Percentiles rank a stretch among this genome's conserved stretches.
phyloP scores from a whole-genome alignment of 2,113 vertebrate species.

The Hemicordylus capensis region DNA sequence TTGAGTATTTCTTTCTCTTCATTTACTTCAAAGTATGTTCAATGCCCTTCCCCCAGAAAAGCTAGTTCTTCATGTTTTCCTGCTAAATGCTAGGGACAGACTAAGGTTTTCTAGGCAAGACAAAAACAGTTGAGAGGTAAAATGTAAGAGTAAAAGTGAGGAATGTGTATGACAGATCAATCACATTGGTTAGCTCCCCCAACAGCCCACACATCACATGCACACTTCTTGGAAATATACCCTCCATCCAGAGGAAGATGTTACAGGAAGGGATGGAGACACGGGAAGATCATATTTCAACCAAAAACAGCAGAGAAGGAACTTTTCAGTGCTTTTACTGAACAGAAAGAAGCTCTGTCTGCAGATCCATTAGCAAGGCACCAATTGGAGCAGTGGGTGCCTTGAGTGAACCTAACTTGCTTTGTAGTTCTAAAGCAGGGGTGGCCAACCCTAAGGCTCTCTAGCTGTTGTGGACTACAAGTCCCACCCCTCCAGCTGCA shows the following conservation, averaged over 20 bases:
- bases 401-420: background rate
- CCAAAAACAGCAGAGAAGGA: background rate
- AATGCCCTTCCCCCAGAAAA: background rate
- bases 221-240: background rate
- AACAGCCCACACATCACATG: background rate
- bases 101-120: background rate
- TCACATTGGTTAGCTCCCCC: background rate
- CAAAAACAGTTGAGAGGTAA: background rate
- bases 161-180: background rate
- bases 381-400: background rate
- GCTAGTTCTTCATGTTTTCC: conserved; percentile 5
- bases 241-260: background rate
- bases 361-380: background rate
- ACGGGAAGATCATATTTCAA: background rate
- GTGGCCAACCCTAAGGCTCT: too few species aligned
- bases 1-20: background rate
- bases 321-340: background rate
- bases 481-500: too few species aligned
- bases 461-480: too few species aligned
- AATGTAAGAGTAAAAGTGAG: background rate
- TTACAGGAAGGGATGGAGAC: background rate
- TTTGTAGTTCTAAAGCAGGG: background rate
- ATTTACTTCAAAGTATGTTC: background rate
- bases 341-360: background rate
- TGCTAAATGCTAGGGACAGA: background rate